These are phyloP conservation scores for Melinopterus prodromus DNA, from an alignment of 2,888 invertebrate species.

Conservation along the genomic window DNA sequence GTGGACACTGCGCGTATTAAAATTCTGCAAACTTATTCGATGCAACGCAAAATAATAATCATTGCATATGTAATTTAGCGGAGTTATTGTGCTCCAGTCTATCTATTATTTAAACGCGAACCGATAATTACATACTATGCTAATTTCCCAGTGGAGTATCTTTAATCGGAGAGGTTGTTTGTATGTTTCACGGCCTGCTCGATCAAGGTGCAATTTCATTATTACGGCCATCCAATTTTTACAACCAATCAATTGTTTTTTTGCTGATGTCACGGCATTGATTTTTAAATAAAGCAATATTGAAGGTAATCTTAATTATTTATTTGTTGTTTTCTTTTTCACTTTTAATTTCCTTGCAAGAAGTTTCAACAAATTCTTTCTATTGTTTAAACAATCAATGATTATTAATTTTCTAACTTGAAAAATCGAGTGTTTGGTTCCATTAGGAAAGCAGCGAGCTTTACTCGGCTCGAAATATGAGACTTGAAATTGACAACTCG, in stretches of 20 bases:
- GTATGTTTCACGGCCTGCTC: not conserved
- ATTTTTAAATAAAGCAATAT: not conserved
- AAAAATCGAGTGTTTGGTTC: too few relatives aligned
- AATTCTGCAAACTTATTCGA: too few relatives aligned
- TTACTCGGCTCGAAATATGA: too few relatives aligned
- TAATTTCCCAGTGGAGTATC: not conserved
- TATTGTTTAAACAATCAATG: too few relatives aligned
- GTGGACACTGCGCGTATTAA: too few relatives aligned
- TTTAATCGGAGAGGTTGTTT: not conserved
- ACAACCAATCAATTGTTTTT: not conserved
- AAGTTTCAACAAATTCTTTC: too few relatives aligned
- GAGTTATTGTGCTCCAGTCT: not conserved
- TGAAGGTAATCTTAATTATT: too few relatives aligned
- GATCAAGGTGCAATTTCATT: not conserved
- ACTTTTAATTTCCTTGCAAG: too few relatives aligned
- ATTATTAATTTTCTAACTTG: too few relatives aligned
- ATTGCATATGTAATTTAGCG: not conserved
- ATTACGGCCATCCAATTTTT: not conserved
- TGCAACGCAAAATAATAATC: not conserved
- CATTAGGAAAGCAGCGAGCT: too few relatives aligned
- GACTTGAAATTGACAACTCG: too few relatives aligned
- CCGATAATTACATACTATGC: not conserved
- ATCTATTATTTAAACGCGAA: not conserved
- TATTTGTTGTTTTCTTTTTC: too few relatives aligned
- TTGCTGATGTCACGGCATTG: not conserved